Conservation (phyloP, 2,888 invertebrate genomes). For the Creontiades dilutus region DNA sequence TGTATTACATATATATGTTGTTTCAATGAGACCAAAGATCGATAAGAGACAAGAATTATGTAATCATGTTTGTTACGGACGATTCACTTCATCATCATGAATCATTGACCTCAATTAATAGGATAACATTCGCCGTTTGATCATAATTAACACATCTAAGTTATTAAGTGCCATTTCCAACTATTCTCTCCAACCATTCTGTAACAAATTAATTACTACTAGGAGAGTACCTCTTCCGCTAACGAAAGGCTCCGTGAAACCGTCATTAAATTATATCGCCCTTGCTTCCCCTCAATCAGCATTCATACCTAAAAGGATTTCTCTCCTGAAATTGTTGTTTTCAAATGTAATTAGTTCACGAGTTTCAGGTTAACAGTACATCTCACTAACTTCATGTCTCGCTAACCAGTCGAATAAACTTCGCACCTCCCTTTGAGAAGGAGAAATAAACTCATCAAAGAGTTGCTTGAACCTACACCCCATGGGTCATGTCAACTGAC, state of each 20-base stretch:
- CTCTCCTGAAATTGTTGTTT: neutral
- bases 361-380: neutral
- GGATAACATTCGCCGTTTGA: too few species aligned
- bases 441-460: slow-evolving; percentile 27
- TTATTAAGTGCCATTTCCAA: too few species aligned
- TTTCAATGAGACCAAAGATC: too few species aligned
- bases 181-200: too few species aligned
- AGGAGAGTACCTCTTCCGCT: too few species aligned
- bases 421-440: neutral
- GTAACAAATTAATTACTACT: too few species aligned
- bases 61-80: too few species aligned
- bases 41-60: too few species aligned
- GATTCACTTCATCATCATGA: too few species aligned
- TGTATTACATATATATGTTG: too few species aligned
- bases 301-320: neutral
- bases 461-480: neutral
- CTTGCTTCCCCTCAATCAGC: neutral
- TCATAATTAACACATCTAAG: too few species aligned
- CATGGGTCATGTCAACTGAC: neutral
- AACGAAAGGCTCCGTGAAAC: neutral
- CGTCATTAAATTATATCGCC: neutral
- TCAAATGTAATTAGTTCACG: slow-evolving; percentile 16
- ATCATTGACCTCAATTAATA: too few species aligned
- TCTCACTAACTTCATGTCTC: neutral
- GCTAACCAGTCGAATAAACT: neutral